Evolutionary conservation across 2,113 vertebrate species (phyloP), one percentile per base, ranked within the genome.

Genomic region (Nycticryphes semicollaris): DNA sequence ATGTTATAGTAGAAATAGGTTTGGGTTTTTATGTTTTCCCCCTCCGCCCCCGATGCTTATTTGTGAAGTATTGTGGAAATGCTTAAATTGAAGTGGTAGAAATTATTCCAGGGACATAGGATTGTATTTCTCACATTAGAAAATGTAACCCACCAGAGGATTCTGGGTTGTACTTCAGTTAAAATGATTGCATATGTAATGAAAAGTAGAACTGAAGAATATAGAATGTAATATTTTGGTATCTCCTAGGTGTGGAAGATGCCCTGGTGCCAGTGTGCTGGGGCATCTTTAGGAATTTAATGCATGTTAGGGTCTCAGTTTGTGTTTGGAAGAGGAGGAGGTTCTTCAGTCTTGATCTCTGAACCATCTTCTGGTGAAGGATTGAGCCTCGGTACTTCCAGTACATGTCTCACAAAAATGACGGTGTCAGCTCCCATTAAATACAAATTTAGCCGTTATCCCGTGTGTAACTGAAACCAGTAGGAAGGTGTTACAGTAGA

Each of bases 361-460:
- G 0, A 20, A 14, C 19, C 1, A 0, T 31, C 25, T 31, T 68
- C 41, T 51, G 15, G 28, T 56, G 59, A 30, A 37, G 63, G 28
- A n/a, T 68, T 50, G 39, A 63, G 8, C 56, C 30, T 62, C 78
- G 56, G 33, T 74, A 6, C 39, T 24, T 63, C 63, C 30, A 3
- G 14, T 54, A 19, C 12, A 1, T 20, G 30, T 39, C n/a, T 51
- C n/a, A 37, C 25, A 39, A 20, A 73, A 80, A 53, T 12, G 22
- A n/a, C 4, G 1, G 1, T 19, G 48, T 28, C 30, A 15, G 22
- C 6, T 54, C 24, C 9, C 50, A 0, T 64, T 47, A 25, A 66
- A 64, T 23, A 43, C 23, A 18, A 13, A 13, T 66, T 37, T 66
- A 57, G 7, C n/a, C 37, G 4, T 12, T 56, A 33, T 12, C 25